Evolutionary conservation across 1,140 invertebrate genomes (phyloP).

Genomic region (Microvelia longipes): DNA sequence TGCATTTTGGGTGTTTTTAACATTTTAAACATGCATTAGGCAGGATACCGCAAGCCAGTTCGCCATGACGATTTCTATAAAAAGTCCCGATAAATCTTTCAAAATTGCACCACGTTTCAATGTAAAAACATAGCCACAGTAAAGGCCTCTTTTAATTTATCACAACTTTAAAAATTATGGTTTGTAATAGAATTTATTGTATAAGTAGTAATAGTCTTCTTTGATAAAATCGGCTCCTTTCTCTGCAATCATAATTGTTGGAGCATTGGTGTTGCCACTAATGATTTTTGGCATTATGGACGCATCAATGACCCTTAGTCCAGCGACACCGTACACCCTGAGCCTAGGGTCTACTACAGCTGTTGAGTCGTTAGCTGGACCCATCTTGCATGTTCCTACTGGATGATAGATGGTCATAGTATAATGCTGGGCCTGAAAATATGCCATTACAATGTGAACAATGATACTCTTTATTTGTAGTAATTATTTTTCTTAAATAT

Average conservation of each 20-base stretch:
- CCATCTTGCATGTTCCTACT: constrained; percentile 48
- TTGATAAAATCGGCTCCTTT: constrained; percentile 50
- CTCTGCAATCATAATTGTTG: constrained; percentile 52
- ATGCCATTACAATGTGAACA: constrained; percentile 28
- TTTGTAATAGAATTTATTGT: no score
- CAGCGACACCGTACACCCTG: constrained; percentile 39
- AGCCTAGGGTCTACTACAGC: constrained; percentile 44
- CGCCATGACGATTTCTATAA: no score
- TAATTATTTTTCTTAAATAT: no score
- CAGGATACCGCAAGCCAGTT: no score
- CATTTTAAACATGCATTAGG: no score
- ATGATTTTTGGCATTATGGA: constrained; percentile 54
- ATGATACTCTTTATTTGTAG: no score
- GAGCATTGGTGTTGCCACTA: constrained; percentile 52
- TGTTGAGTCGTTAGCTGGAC: constrained; percentile 33
- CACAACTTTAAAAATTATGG: no score
- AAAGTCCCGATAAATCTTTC: no score
- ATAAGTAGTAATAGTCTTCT: constrained; percentile 30
- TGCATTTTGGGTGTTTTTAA: no score
- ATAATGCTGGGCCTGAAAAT: constrained; percentile 28
- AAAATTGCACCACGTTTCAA: no score
- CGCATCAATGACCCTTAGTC: constrained; percentile 48
- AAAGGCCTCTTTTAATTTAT: no score
- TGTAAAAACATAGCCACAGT: no score
- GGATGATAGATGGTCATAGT: constrained; percentile 36